Base-by-base conservation (phyloP, 2,797 vertebrate genomes). In the Gastrophryne carolinensis region DNA sequence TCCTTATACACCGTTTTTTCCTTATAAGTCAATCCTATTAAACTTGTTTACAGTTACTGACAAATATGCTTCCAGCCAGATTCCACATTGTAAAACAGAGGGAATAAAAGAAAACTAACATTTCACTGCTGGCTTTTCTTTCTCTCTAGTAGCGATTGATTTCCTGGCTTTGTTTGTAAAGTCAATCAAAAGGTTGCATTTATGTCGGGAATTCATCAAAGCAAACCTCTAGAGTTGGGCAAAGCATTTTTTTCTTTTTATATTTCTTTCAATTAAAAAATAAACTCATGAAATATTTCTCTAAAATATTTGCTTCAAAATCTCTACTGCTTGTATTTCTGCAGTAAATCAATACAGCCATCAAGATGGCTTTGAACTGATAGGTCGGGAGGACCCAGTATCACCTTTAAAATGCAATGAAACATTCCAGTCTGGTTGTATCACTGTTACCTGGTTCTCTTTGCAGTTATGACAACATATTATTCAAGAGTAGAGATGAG, bases 311-410 rank as follows among this genome's bases (percentile, higher is more conserved):
- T 41, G 4, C 9, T 69, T 26, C 53, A 21, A 11, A 29, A 30
- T 34, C 24, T 65, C 50, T 11, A 3, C 15, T 23, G 34, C 13
- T 35, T 32, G 23, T 52, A 52, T 34, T 2, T 19, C 11, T 29
- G 27, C 29, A 11, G 21, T 35, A 41, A 57, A 69, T 69, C 66
- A 69, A 69, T 69, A 69, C 9, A 32, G 24, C 23, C 66, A 41
- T n/a, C 10, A 27, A 35, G 66, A 56, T 52, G 41, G 35, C 66
- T 69, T 69, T 69, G 66, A 56, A 56, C 66, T 57, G 24, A 23
- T 17, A 52, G 24, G 57, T 37, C 30, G 39, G n/a, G 12, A 64
- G 39, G 30, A n/a, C 9, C 27, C 17, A 12, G 41, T 5, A 50
- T 17, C 29, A 3, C 15, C 24, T 1, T 3, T 12, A 8, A 17